Conservation (phyloP, 2,888 invertebrate genomes). For the Sussaba pulchella region DNA sequence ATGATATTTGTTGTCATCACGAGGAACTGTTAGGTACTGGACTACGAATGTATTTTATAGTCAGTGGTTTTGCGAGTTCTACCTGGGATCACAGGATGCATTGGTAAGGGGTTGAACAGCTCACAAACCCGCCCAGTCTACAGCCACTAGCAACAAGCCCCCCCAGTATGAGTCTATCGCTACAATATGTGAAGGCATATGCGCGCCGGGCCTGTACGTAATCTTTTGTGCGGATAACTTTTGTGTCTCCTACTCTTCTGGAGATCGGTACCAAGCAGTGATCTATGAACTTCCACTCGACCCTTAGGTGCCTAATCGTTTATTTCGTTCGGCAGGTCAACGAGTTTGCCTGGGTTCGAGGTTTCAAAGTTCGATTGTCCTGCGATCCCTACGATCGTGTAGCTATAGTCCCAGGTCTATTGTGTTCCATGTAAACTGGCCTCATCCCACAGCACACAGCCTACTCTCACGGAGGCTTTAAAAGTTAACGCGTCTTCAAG, state of each 20-base stretch:
- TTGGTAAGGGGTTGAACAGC: constrained; percentile 77
- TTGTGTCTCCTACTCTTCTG: constrained; percentile 69
- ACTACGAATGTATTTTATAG: constrained; percentile 51
- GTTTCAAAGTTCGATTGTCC: constrained; percentile 69
- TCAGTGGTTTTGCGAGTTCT: constrained; percentile 25
- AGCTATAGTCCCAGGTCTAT: constrained; percentile 30
- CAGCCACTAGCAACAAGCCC: constrained; percentile 40
- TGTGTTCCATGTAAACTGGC: constrained; percentile 22
- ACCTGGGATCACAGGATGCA: constrained; percentile 60
- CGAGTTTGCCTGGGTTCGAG: constrained; percentile 53
- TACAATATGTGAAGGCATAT: constrained; percentile 25
- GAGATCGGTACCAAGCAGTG: constrained; percentile 72
- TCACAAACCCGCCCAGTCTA: constrained; percentile 65
- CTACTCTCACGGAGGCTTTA: constrained; percentile 59
- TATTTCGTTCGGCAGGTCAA: constrained; percentile 76
- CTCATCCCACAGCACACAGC: not conserved
- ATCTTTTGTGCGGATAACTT: constrained; percentile 63
- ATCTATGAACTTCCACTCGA: constrained; percentile 81
- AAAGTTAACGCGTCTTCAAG: constrained; percentile 72
- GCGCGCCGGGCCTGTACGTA: constrained; percentile 75
- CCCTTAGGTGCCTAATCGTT: constrained; percentile 77
- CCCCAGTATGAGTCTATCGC: constrained; percentile 20
- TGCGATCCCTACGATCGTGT: constrained; percentile 17
- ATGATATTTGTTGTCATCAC: constrained; percentile 32
- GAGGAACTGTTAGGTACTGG: constrained; percentile 53